A percentile compares a stretch with the other conserved stretches of the same genome.
Evolutionary conservation across 1,140 invertebrate genomes (phyloP).

Genomic region (Zophobas morio): DNA sequence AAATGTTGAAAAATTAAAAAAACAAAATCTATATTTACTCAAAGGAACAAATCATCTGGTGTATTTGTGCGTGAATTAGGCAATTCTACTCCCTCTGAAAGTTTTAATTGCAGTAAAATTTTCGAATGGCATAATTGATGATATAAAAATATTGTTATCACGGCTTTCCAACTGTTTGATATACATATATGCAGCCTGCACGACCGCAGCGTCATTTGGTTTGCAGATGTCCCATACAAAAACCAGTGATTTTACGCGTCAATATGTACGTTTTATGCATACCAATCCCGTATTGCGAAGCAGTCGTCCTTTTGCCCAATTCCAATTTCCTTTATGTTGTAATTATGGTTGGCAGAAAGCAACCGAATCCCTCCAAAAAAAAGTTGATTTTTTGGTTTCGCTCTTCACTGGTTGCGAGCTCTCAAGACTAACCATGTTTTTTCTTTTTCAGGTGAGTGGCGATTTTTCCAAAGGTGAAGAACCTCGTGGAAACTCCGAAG

Average conservation of each 20-base stretch:
- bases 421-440: constrained; percentile 10
- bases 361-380: neutral
- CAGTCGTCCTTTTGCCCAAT: constrained; percentile 15
- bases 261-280: constrained; percentile 42
- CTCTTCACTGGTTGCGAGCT: neutral
- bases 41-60: neutral
- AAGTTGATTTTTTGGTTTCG: constrained; percentile 20
- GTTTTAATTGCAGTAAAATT: constrained; percentile 35
- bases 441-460: constrained; percentile 35
- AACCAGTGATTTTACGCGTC: constrained; percentile 50
- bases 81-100: neutral
- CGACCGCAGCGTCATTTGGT: constrained; percentile 46
- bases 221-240: constrained; percentile 51
- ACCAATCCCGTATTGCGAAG: constrained; percentile 22
- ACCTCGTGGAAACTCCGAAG: constrained; percentile 11
- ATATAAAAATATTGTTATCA: constrained; percentile 42
- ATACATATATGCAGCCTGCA: constrained; percentile 49
- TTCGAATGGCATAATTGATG: constrained; percentile 23
- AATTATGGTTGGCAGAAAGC: neutral
- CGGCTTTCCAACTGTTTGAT: constrained; percentile 24
- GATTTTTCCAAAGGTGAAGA: neutral
- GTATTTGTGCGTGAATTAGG: neutral
- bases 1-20: neutral
- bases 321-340: constrained; percentile 3
- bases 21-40: neutral